phyloP scores from a whole-genome alignment of 2,113 vertebrate genomes.

The Labeo rohita region DNA sequence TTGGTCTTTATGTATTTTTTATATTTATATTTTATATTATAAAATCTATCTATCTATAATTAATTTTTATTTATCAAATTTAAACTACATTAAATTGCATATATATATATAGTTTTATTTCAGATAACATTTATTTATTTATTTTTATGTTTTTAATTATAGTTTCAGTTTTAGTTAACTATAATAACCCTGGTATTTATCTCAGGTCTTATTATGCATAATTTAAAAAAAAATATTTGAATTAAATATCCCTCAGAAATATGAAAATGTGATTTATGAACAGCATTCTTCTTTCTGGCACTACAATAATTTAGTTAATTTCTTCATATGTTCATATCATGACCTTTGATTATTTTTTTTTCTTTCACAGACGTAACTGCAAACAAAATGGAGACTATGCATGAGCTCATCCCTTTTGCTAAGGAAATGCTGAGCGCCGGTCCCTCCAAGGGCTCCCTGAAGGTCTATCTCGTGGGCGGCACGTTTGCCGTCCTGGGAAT shows the following conservation, averaged over 20 bases:
- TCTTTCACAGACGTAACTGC: slow-evolving; percentile 35
- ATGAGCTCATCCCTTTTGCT: slow-evolving; percentile 86
- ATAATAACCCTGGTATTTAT: not conserved
- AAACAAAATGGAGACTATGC: slow-evolving; percentile 79
- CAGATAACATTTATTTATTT: too few species aligned
- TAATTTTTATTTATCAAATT: too few species aligned
- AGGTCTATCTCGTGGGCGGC: slow-evolving; percentile 88
- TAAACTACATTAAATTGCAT: too few species aligned
- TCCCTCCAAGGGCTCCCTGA: slow-evolving; percentile 77
- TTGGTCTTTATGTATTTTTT: too few species aligned
- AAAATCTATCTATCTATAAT: too few species aligned
- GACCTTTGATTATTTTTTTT: not conserved
- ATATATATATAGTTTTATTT: too few species aligned
- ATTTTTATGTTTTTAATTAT: too few species aligned
- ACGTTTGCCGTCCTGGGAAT: slow-evolving; percentile 83
- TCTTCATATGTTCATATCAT: not conserved
- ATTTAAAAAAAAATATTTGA: not conserved
- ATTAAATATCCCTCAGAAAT: not conserved
- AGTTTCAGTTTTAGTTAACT: not conserved
- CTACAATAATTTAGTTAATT: not conserved
- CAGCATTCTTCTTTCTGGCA: not conserved
- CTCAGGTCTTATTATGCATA: not conserved
- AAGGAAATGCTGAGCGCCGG: slow-evolving; percentile 84
- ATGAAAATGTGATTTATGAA: not conserved
- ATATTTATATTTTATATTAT: too few species aligned